A percentile compares a stretch with the other conserved stretches of the same genome.
Conservation (phyloP, 2,888 invertebrate genomes). For the Dilophus febrilis region DNA sequence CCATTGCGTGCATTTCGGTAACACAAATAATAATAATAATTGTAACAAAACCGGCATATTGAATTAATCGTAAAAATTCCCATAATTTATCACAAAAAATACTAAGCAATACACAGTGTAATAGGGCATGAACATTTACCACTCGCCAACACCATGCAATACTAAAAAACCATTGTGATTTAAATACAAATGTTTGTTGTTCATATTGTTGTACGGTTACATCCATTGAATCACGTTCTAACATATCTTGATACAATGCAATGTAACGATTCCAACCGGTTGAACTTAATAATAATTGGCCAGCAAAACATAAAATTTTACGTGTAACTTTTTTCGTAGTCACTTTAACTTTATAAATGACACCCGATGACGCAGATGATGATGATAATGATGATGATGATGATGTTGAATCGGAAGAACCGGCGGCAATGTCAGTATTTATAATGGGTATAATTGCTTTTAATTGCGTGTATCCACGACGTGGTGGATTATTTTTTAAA, state of each 20-base stretch:
- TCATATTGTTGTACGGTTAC: conserved; percentile 34
- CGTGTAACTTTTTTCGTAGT: conserved; percentile 46
- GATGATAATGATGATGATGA: conserved; percentile 12
- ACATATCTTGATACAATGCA: conserved; percentile 55
- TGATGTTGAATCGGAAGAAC: too few species aligned
- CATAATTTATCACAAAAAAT: conserved; percentile 69
- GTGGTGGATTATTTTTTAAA: conserved; percentile 53
- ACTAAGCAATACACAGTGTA: conserved; percentile 55
- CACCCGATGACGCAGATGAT: conserved; percentile 30
- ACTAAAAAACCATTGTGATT: conserved; percentile 55
- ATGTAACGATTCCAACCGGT: conserved; percentile 74
- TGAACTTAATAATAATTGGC: conserved; percentile 57
- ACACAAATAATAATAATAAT: conserved; percentile 47
- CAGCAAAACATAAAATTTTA: conserved; percentile 46
- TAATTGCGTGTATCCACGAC: conserved; percentile 53
- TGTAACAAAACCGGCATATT: conserved; percentile 53
- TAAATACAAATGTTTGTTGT: conserved; percentile 43
- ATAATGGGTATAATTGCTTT: conserved; percentile 37
- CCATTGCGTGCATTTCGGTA: conserved; percentile 54
- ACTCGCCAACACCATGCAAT: conserved; percentile 61
- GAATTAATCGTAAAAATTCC: conserved; percentile 52
- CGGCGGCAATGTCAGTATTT: too few species aligned
- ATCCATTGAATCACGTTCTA: conserved; percentile 40
- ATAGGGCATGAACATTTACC: conserved; percentile 59
- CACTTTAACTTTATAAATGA: conserved; percentile 49